Base-by-base conservation (phyloP, 1,140 invertebrate genomes). In the Cataglyphis hispanica region DNA sequence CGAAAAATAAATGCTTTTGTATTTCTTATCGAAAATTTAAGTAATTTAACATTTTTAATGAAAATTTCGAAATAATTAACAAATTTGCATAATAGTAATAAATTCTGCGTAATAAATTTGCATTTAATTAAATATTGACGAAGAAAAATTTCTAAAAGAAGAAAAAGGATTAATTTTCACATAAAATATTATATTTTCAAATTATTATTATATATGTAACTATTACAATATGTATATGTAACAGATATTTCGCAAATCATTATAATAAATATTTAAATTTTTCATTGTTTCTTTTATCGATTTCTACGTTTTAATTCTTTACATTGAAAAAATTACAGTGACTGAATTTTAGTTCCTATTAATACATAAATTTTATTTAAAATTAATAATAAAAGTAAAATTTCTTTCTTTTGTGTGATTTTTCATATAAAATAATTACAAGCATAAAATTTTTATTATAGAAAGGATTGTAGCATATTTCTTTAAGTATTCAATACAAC, bases 261-360 rank as follows among this genome's bases (percentile, higher is more conserved):
- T 31, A 74, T 50, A 50, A 5, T 50, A 19, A 8, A 50, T 13
- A 34, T 56, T 56, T 74, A n/a, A n/a, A 74, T 34, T 72, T 53
- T 72, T 72, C 10, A 22, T 34, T 34, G 27, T 34, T 63, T 66
- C 3, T 67, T 64, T 80, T 80, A 80, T 16, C 22, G 19, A 78
- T 22, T 13, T 80, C 5, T 61, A 63, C 8, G 4, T 34, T 46
- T 69, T 16, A 50, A 53, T 27, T 34, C 22, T 67, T 37, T 4
- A n/a, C 5, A 69, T 67, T 19, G 3, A 76, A 2, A 76, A 40
- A 77, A 77, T 40, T 63, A 2, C 8, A 40, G 13, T 46, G 0
- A 16, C 63, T 63, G 11, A 61, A 60, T 16, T 1, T 60, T 27
- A 2, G 56, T n/a, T 56, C 25, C 10, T 46, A 22, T 75, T 75